phyloP scores from a whole-genome alignment of 2,113 vertebrate genomes.

The Rhombomys opimus region DNA sequence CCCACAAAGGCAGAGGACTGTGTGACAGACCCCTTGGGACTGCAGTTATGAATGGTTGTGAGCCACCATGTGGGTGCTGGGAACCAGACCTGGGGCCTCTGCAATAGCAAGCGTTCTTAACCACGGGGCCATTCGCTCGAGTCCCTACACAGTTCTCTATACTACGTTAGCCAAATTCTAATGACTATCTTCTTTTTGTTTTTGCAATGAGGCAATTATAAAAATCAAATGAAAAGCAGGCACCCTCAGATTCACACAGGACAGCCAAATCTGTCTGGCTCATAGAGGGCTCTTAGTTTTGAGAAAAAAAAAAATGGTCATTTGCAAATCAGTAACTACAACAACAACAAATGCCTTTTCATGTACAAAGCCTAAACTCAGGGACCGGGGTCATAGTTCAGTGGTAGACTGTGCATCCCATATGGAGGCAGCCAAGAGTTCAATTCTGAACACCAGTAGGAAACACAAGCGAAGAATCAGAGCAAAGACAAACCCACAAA shows the following conservation, averaged over 20 bases:
- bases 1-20: neutral
- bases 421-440: neutral
- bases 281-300: neutral
- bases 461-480: neutral
- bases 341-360: neutral
- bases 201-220: slow-evolving; percentile 4
- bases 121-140: neutral
- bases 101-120: neutral
- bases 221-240: neutral
- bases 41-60: neutral
- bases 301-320: slow-evolving; percentile 3
- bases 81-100: neutral
- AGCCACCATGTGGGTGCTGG: neutral
- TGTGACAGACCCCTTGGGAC: neutral
- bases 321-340: neutral
- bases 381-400: neutral
- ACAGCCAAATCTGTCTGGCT: neutral
- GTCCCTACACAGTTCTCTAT: neutral
- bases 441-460: neutral
- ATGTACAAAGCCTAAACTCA: neutral
- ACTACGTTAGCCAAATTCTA: neutral
- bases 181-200: neutral
- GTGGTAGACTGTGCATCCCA: too few relatives aligned
- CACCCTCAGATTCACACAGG: neutral
- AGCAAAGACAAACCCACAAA: neutral